These are phyloP conservation scores for Tholera decimalis DNA, from an alignment of 2,888 invertebrate species.

Conservation along the genomic window DNA sequence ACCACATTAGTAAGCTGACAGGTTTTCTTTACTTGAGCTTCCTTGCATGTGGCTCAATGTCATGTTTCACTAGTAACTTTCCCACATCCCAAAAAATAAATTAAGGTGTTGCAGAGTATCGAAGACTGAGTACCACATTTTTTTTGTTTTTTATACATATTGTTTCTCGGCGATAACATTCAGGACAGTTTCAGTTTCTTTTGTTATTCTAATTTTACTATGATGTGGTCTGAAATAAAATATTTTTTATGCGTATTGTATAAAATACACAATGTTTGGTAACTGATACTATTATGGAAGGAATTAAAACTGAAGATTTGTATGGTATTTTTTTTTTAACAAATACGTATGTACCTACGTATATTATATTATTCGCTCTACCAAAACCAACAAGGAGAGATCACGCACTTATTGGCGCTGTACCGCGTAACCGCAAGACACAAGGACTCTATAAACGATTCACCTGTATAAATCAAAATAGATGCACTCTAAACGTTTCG, in stretches of 20 bases:
- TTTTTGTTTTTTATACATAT: too few species aligned
- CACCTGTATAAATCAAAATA: slow-evolving; percentile 69
- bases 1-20: slow-evolving; percentile 58
- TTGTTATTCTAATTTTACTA: too few species aligned
- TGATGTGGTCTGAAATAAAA: too few species aligned
- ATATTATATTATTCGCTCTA: neutral
- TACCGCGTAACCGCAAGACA: slow-evolving; percentile 57
- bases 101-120: slow-evolving; percentile 1
- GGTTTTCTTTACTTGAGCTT: slow-evolving; percentile 53
- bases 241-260: too few species aligned
- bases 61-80: slow-evolving; percentile 43
- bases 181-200: too few species aligned
- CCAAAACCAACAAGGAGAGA: slow-evolving; percentile 33
- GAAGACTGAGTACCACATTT: too few species aligned
- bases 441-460: slow-evolving; percentile 63
- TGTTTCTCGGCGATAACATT: too few species aligned
- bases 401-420: slow-evolving; percentile 31
- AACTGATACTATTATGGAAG: neutral
- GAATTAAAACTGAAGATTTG: neutral
- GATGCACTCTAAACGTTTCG: slow-evolving; percentile 69
- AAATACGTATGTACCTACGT: too few species aligned
- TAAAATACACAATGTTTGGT: neutral
- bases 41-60: slow-evolving; percentile 37
- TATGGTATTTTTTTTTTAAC: neutral
- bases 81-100: slow-evolving; percentile 50